Base-by-base conservation (phyloP, 2,888 invertebrate species). In the Carcina quercana region DNA sequence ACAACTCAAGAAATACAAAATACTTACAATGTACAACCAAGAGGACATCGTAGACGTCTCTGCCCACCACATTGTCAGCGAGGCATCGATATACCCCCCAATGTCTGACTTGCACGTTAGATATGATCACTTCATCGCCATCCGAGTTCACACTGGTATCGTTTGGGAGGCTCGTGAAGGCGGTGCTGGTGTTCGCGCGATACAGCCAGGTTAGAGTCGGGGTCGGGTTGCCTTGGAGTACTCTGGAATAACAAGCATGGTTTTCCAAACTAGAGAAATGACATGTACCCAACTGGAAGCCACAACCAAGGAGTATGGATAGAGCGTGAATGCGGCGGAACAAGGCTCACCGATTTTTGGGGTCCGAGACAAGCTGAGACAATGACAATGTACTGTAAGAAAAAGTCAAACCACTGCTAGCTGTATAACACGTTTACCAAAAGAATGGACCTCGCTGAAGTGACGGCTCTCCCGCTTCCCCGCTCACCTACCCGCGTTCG, bases 11-110 rank as follows among this genome's bases (percentile, higher is more conserved):
- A n/a, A 6, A 13, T 12, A 13, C 13, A 10, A 10, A 5, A 33
- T 34, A 68, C 76, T 73, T 59, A 85, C 84, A 72, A 28, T 72
- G 70, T 1, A 84, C 73, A 12, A 58, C 42, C 10, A 85, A 32
- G 19, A 39, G 30, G 0, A 67, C 45, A 3, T 65, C 58, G 41
- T 67, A 59, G 1, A 27, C 26, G 42, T 84, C 82, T 28, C 38
- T 48, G 4, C 76, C 82, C 0, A 78, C 28, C 1, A 61, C 47
- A 45, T 83, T 85, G 1, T 55, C 47, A 0, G 72, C 82, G 1
- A 50, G 30, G 47, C 85, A 84, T 6, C 68, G 56, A 34, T 83
- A 85, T 0, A 44, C 19, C 0, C 82, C 83, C 1, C 40, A 45
- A n/a, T 75, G 52, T 0, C 47, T 32, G 3, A 69, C 44, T 2